Evolutionary conservation across 2,888 invertebrate species (phyloP).

Genomic region (Netelia inedita): DNA sequence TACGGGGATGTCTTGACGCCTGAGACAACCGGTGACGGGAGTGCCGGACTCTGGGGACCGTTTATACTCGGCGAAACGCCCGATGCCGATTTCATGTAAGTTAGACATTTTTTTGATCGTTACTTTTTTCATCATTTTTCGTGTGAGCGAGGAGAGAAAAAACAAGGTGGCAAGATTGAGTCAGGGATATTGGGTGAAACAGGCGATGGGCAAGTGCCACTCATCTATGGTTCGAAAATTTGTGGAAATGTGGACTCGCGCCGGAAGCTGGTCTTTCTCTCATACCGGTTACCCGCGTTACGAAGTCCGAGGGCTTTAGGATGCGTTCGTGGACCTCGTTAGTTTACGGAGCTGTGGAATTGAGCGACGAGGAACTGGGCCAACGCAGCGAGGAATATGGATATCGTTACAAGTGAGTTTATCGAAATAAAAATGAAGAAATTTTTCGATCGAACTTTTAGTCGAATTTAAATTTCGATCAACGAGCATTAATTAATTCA

Average conservation of each 20-base stretch:
- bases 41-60: constrained; percentile 92
- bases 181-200: constrained; percentile 1
- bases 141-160: constrained; percentile 10
- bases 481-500: background rate
- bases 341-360: constrained; percentile 84
- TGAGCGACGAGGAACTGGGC: constrained; percentile 82
- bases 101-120: too few species aligned
- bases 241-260: constrained; percentile 86
- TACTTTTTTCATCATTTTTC: background rate
- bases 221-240: constrained; percentile 83
- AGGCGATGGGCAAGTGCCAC: constrained; percentile 81
- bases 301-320: constrained; percentile 79
- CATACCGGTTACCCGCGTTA: constrained; percentile 84
- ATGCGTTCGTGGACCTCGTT: constrained; percentile 84
- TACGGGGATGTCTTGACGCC: constrained; percentile 90
- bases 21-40: constrained; percentile 91
- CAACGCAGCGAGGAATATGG: constrained; percentile 76
- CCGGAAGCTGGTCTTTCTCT: constrained; percentile 86
- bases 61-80: constrained; percentile 88
- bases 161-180: background rate
- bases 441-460: background rate
- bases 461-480: background rate
- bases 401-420: constrained; percentile 83
- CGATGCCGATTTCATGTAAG: constrained; percentile 86
- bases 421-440: too few species aligned